A percentile compares a stretch with the other conserved stretches of the same genome.
phyloP scores from a whole-genome alignment of 2,888 invertebrate species.

The Oligia fasciuncula region DNA sequence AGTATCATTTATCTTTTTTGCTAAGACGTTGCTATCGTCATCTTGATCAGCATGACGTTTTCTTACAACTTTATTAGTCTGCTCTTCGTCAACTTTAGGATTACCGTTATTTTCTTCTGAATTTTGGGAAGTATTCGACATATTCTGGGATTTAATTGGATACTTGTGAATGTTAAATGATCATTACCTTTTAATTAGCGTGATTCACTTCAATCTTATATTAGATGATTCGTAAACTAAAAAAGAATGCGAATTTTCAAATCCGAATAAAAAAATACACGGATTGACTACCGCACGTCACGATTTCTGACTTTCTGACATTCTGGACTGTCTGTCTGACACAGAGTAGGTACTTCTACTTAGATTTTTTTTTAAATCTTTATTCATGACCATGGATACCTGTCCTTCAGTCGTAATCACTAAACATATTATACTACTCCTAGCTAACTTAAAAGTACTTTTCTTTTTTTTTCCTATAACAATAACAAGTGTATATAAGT shows the following conservation, averaged over 20 bases:
- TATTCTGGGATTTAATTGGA: constrained; percentile 26
- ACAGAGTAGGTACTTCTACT: too few relatives aligned
- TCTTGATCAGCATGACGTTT: constrained; percentile 44
- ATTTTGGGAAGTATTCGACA: constrained; percentile 42
- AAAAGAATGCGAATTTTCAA: neutral
- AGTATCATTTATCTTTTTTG: constrained; percentile 32
- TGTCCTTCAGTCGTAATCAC: too few relatives aligned
- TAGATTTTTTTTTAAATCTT: too few relatives aligned
- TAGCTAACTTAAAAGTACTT: too few relatives aligned
- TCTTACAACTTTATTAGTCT: constrained; percentile 16
- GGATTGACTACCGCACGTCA: neutral
- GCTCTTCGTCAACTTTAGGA: constrained; percentile 30
- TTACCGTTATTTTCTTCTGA: constrained; percentile 50
- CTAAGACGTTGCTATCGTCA: constrained; percentile 36
- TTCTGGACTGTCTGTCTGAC: too few relatives aligned
- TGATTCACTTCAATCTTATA: neutral
- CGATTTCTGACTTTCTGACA: neutral
- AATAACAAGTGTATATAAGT: too few relatives aligned
- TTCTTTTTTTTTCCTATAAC: too few relatives aligned
- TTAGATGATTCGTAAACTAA: neutral
- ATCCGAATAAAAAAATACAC: neutral
- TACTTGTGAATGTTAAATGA: constrained; percentile 4
- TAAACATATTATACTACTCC: too few relatives aligned
- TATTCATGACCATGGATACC: too few relatives aligned
- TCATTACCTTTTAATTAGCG: constrained; percentile 22